phyloP scores from a whole-genome alignment of 2,888 invertebrate species.

The Andrena fulva region DNA sequence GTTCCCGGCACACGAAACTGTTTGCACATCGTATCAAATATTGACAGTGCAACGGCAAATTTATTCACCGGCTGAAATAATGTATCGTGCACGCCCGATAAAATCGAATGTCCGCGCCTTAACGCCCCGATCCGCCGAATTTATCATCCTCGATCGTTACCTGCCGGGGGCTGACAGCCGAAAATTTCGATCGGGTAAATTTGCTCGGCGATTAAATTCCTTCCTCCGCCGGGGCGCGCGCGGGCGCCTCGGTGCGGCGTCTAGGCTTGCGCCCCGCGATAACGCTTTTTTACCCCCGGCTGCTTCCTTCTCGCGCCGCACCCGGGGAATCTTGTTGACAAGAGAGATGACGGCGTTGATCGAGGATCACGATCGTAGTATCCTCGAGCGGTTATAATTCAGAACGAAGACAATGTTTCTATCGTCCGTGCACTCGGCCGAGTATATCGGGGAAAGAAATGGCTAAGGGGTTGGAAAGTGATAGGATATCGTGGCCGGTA shows the following conservation, averaged over 20 bases:
- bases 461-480: too few relatives aligned
- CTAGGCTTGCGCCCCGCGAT: too few relatives aligned
- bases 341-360: too few relatives aligned
- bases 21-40: conserved; percentile 79
- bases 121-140: conserved; percentile 28
- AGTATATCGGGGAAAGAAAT: too few relatives aligned
- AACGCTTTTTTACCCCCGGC: too few relatives aligned
- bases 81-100: conserved; percentile 64
- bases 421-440: too few relatives aligned
- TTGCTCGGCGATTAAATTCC: conserved; percentile 51
- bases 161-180: not conserved
- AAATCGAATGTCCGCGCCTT: conserved; percentile 58
- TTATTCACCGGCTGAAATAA: conserved; percentile 74
- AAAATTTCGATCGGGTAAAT: conserved; percentile 47
- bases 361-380: too few relatives aligned
- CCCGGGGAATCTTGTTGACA: too few relatives aligned
- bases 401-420: too few relatives aligned
- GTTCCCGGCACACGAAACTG: conserved; percentile 74
- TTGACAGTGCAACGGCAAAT: conserved; percentile 76
- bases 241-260: not conserved
- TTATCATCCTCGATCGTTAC: conserved; percentile 31
- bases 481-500: too few relatives aligned
- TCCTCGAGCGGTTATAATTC: too few relatives aligned
- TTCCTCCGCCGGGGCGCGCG: not conserved
- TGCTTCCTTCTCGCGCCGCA: too few relatives aligned